Evolutionary conservation across 2,888 invertebrate genomes (phyloP), one percentile per base, ranked within the genome.

Genomic region (Clepsis dumicolana): DNA sequence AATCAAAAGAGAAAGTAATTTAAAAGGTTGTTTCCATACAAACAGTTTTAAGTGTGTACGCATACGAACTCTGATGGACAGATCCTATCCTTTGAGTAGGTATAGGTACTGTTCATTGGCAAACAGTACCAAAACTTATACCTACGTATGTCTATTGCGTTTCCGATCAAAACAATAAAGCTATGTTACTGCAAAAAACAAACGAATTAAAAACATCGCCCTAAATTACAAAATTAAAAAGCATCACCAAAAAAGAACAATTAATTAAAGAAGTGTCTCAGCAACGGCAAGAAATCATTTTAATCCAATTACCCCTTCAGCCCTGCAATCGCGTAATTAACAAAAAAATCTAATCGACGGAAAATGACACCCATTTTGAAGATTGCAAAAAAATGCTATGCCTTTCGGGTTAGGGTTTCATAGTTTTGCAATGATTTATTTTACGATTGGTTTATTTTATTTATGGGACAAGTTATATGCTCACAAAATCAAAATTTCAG

Each of bases 321-420:
- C 63, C 63, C 50, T 48, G 64, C 32, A 68, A 68, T 64, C 68
- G 44, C 32, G 44, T 59, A 44, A 59, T 64, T 68, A 59, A 59
- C 63, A 64, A 56, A 59, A n/a, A 68, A 68, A 68, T 56, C 41
- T 29, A 35, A 53, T 64, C 59, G 64, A 64, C 52, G 29, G 16
- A 56, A 63, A 16, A 48, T 12, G 29, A 35, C 32, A 38, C 35
- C 48, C 54, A 62, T 56, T 52, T 38, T 38, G 16, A 2, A 50
- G 38, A 52, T 68, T 29, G 18, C 16, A 44, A 67, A 66, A 63
- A 25, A 10, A n/a, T 35, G 35, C 52, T 21, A 44, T 25, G 8
- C 48, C 21, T 48, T 56, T 18, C 35, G 53, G 14, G 12, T 44
- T 18, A 27, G 67, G 57, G 63, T 41, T 63, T 57, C 24, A 14